phyloP scores from a whole-genome alignment of 2,113 vertebrate genomes.

The Leptosomus discolor region DNA sequence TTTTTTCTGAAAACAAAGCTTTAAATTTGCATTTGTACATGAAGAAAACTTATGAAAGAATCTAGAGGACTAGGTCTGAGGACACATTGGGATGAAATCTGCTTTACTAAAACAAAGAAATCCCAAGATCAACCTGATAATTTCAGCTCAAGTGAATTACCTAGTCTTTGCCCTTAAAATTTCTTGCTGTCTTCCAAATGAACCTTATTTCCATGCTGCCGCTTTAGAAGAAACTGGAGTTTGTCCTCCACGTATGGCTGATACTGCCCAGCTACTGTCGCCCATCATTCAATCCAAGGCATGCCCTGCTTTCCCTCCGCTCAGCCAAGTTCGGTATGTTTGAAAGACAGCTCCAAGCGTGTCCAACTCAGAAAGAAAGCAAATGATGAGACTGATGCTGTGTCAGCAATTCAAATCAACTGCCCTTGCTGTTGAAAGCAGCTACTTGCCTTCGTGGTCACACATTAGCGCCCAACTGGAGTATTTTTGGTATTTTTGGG shows the following conservation, averaged over 20 bases:
- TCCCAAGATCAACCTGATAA: background rate
- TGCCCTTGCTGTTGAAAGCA: background rate
- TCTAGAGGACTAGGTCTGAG: background rate
- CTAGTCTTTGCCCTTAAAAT: background rate
- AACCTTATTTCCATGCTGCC: background rate
- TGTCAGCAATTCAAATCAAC: background rate
- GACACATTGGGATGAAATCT: background rate
- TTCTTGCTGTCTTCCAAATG: background rate
- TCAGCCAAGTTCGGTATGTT: background rate
- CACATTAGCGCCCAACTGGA: rapidly evolving
- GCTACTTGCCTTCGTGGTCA: background rate
- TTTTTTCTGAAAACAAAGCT: background rate
- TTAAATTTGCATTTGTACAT: background rate
- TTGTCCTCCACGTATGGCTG: background rate
- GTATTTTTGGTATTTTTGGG: too few relatives aligned
- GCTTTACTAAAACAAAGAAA: background rate
- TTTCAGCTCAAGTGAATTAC: background rate
- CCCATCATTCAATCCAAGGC: background rate
- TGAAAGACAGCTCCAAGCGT: background rate
- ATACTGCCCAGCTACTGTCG: background rate
- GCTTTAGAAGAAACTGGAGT: background rate
- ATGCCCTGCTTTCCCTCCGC: background rate
- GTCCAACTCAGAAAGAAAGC: background rate
- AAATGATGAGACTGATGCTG: background rate
- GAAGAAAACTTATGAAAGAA: background rate